Percentiles rank a stretch among this genome's conserved stretches.
Conservation (phyloP, 2,113 vertebrate genomes). For the Hirundichthys speculiger region DNA sequence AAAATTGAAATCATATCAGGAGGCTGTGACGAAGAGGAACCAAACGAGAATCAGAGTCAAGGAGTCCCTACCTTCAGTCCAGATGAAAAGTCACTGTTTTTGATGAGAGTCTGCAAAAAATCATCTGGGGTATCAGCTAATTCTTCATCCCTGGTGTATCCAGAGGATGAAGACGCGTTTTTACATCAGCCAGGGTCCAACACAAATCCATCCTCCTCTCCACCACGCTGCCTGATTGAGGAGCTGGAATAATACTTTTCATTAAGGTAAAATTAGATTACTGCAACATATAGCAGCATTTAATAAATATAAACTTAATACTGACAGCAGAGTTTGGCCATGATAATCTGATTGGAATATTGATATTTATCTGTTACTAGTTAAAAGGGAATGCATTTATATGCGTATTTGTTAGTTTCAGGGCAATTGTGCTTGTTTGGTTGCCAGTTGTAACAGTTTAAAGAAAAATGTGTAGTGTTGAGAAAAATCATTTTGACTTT, state of each 20-base stretch:
- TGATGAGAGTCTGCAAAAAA: too few species aligned
- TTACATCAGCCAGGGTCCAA: not conserved
- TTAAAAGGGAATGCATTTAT: not conserved
- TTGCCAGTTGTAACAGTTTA: not conserved
- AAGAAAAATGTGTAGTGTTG: not conserved
- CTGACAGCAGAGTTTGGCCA: not conserved
- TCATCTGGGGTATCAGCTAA: constrained; percentile 3
- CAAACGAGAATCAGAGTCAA: not conserved
- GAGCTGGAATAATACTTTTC: constrained; percentile 65
- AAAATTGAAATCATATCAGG: constrained; percentile 84
- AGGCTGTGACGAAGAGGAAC: constrained; percentile 46
- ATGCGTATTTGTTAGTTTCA: not conserved
- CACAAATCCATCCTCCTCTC: not conserved
- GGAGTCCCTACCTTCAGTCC: not conserved
- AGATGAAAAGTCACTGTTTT: constrained; percentile 26
- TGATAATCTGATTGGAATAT: not conserved
- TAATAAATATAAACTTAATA: not conserved
- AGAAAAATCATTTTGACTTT: not conserved
- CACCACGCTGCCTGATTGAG: constrained; percentile 63
- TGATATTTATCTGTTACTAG: not conserved
- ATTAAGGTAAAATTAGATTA: not conserved
- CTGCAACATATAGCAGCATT: too few species aligned
- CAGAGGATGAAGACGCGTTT: constrained; percentile 13
- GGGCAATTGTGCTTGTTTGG: not conserved
- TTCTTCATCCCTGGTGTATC: constrained; percentile 18